Percentiles rank a stretch among this genome's conserved stretches.
These are phyloP conservation scores for Torymus tubicola DNA, from an alignment of 2,888 invertebrate species.

Conservation along the genomic window DNA sequence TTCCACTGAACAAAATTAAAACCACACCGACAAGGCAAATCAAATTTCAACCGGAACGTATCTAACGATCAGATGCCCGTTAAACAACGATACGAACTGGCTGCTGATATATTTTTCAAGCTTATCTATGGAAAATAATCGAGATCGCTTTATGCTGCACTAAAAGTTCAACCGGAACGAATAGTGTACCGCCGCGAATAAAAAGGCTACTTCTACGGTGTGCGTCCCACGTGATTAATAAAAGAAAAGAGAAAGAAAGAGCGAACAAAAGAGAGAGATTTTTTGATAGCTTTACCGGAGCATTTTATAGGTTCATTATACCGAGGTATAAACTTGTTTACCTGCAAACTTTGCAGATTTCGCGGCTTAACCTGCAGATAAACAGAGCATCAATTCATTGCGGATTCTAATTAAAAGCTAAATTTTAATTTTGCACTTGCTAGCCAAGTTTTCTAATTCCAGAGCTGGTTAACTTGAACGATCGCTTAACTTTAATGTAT, in stretches of 20 bases:
- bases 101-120: neutral
- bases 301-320: conserved; percentile 9
- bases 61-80: no score
- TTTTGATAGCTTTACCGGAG: neutral
- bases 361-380: neutral
- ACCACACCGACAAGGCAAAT: no score
- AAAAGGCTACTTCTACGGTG: neutral
- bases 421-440: conserved; percentile 4
- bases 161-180: neutral
- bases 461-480: conserved; percentile 2
- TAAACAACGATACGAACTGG: no score
- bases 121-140: neutral
- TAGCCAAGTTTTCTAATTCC: neutral
- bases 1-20: no score
- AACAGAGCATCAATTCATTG: neutral
- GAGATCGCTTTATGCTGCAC: neutral
- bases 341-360: neutral
- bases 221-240: conserved; percentile 6
- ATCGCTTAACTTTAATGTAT: neutral
- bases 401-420: neutral
- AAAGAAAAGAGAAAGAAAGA: neutral
- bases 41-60: no score
- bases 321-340: conserved; percentile 16
- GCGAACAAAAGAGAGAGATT: neutral
- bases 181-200: neutral